phyloP scores from a whole-genome alignment of 2,888 invertebrate genomes.

The Athrips mouffetella region DNA sequence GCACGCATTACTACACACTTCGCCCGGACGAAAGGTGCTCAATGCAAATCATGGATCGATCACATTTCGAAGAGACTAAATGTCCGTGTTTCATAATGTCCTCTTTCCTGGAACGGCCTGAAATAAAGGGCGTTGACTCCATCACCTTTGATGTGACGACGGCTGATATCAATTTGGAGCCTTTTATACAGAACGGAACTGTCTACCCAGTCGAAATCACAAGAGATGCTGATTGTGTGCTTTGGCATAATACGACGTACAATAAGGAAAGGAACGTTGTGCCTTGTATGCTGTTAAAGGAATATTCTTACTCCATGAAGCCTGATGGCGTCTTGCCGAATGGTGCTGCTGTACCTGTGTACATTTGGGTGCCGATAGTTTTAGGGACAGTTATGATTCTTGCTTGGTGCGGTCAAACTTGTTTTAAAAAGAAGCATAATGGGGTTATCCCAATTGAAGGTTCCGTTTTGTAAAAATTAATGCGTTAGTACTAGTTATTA shows the following conservation, averaged over 20 bases:
- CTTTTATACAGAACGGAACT: constrained; percentile 31
- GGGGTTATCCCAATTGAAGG: background rate
- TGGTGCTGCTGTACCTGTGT: constrained; percentile 49
- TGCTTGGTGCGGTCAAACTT: constrained; percentile 48
- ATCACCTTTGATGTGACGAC: constrained; percentile 53
- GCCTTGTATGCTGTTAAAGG: constrained; percentile 55
- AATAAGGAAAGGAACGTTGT: constrained; percentile 46
- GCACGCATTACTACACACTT: constrained; percentile 43
- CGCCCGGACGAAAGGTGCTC: constrained; percentile 53
- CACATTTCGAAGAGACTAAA: constrained; percentile 53
- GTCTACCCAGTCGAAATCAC: background rate
- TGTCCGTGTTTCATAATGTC: constrained; percentile 68
- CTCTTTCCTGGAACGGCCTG: constrained; percentile 48
- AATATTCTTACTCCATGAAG: constrained; percentile 59
- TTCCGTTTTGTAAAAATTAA: background rate
- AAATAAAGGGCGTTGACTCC: constrained; percentile 32
- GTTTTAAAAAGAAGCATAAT: constrained; percentile 41
- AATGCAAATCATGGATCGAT: constrained; percentile 54
- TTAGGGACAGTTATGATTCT: constrained; percentile 45
- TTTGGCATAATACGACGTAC: constrained; percentile 61
- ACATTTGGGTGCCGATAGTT: constrained; percentile 60
- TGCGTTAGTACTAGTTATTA: background rate
- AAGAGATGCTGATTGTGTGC: constrained; percentile 46
- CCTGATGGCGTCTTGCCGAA: constrained; percentile 34
- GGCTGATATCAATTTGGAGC: constrained; percentile 46